Conservation (phyloP, 2,113 vertebrate genomes). For the Laticauda laticaudata region DNA sequence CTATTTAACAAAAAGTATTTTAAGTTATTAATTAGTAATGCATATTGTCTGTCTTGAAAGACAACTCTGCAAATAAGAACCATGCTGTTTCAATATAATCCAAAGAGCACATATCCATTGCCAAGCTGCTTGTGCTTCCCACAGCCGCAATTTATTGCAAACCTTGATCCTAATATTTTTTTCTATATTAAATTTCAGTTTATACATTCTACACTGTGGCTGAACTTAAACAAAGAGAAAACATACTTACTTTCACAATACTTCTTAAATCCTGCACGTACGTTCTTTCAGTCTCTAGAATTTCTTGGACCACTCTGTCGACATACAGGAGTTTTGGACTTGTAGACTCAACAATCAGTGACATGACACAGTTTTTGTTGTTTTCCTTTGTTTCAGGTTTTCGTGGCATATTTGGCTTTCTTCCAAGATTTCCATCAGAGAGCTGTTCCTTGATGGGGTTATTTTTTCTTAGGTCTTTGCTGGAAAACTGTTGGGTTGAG, state of each 20-base stretch:
- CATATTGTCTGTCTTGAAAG: neutral
- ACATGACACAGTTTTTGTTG: constrained; percentile 61
- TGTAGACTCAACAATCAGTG: constrained; percentile 58
- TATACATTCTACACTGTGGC: neutral
- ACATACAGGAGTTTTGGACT: constrained; percentile 90
- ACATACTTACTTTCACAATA: constrained; percentile 87
- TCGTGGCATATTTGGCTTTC: constrained; percentile 46
- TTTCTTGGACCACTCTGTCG: constrained; percentile 95
- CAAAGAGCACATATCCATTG: neutral
- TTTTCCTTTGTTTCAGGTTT: constrained; percentile 67
- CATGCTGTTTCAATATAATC: neutral
- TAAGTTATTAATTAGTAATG: neutral
- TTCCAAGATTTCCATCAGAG: constrained; percentile 44
- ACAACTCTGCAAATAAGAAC: constrained; percentile 7
- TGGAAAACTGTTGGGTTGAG: constrained; percentile 80
- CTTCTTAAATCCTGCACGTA: constrained; percentile 94
- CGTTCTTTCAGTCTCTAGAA: constrained; percentile 92
- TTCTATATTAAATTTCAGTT: neutral
- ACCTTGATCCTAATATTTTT: neutral
- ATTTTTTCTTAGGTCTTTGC: constrained; percentile 66
- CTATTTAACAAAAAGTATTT: neutral
- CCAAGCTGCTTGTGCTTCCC: neutral
- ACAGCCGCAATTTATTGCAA: neutral
- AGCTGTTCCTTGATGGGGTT: constrained; percentile 44
- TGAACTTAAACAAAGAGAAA: neutral